These are phyloP conservation scores for Thelaira solivaga DNA, from an alignment of 2,888 invertebrate genomes.

Conservation along the genomic window DNA sequence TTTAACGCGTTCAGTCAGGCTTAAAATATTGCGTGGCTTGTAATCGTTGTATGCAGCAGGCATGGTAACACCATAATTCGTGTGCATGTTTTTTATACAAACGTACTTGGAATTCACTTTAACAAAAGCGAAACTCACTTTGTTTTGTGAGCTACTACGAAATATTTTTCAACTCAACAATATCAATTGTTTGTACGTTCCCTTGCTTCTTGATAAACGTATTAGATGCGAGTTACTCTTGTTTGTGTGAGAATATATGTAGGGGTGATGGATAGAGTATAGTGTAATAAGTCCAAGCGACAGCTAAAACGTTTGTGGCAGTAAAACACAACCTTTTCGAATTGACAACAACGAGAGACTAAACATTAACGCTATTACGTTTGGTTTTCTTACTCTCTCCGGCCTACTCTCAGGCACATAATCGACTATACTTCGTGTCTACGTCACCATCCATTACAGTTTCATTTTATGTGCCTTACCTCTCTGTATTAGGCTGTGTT, in stretches of 20 bases:
- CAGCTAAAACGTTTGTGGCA: no score
- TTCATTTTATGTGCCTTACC: no score
- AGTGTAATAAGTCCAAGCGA: slow-evolving; percentile 9
- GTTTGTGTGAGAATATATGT: slow-evolving; percentile 30
- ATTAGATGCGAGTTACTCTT: slow-evolving; percentile 21
- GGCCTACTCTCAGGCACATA: slow-evolving; percentile 36
- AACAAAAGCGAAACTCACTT: not conserved
- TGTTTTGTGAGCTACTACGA: slow-evolving; percentile 2
- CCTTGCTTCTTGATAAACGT: no score
- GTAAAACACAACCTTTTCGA: slow-evolving; percentile 59
- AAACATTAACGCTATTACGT: slow-evolving; percentile 27
- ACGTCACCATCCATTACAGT: no score
- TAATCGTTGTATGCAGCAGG: no score
- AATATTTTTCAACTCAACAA: slow-evolving; percentile 28
- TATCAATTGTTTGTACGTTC: slow-evolving; percentile 26
- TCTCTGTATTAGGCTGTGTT: no score
- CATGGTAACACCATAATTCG: no score
- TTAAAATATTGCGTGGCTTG: slow-evolving; percentile 66
- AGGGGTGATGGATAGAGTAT: not conserved
- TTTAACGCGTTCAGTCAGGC: slow-evolving; percentile 65
- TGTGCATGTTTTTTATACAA: slow-evolving; percentile 26
- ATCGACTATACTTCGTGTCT: slow-evolving; percentile 28
- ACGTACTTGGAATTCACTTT: not conserved
- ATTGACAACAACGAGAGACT: slow-evolving; percentile 53
- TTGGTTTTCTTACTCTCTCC: slow-evolving; percentile 36